Evolutionary conservation across 2,113 vertebrate genomes (phyloP), one percentile per base, ranked within the genome.

Genomic region (Rallus limicola): DNA sequence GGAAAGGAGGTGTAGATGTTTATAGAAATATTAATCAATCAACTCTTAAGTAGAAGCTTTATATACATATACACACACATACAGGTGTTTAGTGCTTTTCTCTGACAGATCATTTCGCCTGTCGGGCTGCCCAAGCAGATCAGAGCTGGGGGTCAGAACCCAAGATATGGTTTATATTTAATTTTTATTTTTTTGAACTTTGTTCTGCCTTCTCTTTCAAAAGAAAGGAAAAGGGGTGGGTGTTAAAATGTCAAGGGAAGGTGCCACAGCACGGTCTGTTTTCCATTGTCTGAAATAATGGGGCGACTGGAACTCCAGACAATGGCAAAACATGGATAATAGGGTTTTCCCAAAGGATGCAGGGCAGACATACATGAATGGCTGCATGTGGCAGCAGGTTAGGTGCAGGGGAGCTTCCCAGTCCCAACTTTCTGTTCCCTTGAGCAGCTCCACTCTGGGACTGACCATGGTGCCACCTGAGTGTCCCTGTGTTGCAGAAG

Each of bases 11-110:
- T 88, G 86, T 53, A 11, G 13, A 4, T 78, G 72, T 84, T 71
- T 82, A 6, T 60, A 24, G 94, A 64, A 91, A 82, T 95, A 82
- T 90, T 62, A 85, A 85, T 92, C 33, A 58, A 86, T 84, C 40
- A 52, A 26, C 38, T 31, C 60, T 18, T 68, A 88, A 86, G n/a
- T 36, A n/a, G 52, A 42, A 71, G 60, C 19, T 68, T 9, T 8
- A 33, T 24, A 2, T n/a, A 9, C 16, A 9, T 18, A 36, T 36
- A 23, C 38, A 44, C 44, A 44, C 42, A 44, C 16, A 42, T 16
- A 46, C 44, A 12, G 2, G 23, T n/a, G 11, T 60, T 68, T 60
- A 33, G 42, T 10, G n/a, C 20, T 83, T 71, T 42, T 26, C 69
- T 34, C 44, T 21, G 34, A 15, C 68, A 60, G 75, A 34, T 90